Evolutionary conservation across 2,113 vertebrate genomes (phyloP), one percentile per base, ranked within the genome.

Genomic region (Melanotaenia duboulayi): DNA sequence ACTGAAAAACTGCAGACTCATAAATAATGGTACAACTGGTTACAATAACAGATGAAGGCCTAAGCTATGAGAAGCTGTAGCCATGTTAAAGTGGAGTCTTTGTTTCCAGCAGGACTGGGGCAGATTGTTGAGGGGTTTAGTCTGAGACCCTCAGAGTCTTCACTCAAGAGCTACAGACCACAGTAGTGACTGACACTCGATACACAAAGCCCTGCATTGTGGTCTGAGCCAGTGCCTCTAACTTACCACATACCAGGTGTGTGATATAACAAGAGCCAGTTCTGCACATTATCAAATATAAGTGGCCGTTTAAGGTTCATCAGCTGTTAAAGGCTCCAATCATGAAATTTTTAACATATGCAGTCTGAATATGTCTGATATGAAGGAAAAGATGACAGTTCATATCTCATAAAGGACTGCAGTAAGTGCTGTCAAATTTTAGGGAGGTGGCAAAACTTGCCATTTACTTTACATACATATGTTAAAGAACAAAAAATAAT

Each of bases 11-110:
- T 94, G 94, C 93, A 94, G 94, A 94, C 93, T 96, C 98, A 97
- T 99, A 98, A 97, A 98, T 98, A 97, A 95, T 94, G 90, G 93
- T 91, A 91, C 94, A 95, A 96, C 96, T 95, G 95, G 95, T 96
- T 96, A 94, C 94, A 95, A 92, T 85, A 85, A 93, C 96, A 96
- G 95, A 96, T 96, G 95, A 95, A 90, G 86, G 82, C 87, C 90
- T 72, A 91, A 94, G 84, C 65, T 85, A 77, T 65, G 67, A 85
- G 83, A 85, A 65, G 81, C 78, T 74, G 73, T 7, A 73, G 82
- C 71, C 71, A 65, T 73, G 74, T 89, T 92, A 84, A 94, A 91
- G 94, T 83, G 84, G 73, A 61, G 80, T 74, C 80, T 81, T 91
- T 90, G 82, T 91, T 84, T 89, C 65, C 80, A 52, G 79, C 62